These are phyloP conservation scores for Busseola fusca DNA, from an alignment of 2,888 invertebrate species.

Conservation along the genomic window DNA sequence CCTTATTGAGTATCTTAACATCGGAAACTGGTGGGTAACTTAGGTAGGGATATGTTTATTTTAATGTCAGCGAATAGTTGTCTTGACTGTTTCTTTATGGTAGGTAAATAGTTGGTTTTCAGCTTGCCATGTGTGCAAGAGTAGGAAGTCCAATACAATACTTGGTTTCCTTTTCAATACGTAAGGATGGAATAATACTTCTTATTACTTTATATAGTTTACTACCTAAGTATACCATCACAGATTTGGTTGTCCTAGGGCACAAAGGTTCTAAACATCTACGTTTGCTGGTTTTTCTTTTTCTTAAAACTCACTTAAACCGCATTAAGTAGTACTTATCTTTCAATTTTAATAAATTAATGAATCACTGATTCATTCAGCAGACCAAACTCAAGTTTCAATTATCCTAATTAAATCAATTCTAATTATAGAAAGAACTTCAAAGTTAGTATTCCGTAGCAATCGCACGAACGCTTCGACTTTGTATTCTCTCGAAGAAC, in stretches of 20 bases:
- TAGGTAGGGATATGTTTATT: neutral
- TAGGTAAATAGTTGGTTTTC: neutral
- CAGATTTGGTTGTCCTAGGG: neutral
- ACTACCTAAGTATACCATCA: no score
- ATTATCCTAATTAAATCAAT: conserved; percentile 19
- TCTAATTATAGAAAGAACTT: conserved; percentile 31
- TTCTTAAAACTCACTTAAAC: no score
- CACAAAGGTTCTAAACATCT: neutral
- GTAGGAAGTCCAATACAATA: no score
- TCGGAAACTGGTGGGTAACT: neutral
- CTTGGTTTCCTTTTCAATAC: no score
- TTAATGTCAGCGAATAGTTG: neutral
- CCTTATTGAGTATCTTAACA: conserved; percentile 14
- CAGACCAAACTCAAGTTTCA: conserved; percentile 1
- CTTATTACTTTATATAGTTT: neutral
- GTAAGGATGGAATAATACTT: neutral
- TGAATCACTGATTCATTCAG: neutral
- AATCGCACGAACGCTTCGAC: conserved; percentile 9
- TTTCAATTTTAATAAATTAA: neutral
- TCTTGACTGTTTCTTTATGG: neutral
- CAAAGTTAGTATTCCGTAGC: conserved; percentile 4
- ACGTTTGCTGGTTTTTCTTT: neutral
- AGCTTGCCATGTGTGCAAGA: neutral
- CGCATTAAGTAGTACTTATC: neutral
- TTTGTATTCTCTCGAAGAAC: conserved; percentile 12